Evolutionary conservation across 2,888 invertebrate species (phyloP), one percentile per base, ranked within the genome.

Genomic region (Dolomedes plantarius): DNA sequence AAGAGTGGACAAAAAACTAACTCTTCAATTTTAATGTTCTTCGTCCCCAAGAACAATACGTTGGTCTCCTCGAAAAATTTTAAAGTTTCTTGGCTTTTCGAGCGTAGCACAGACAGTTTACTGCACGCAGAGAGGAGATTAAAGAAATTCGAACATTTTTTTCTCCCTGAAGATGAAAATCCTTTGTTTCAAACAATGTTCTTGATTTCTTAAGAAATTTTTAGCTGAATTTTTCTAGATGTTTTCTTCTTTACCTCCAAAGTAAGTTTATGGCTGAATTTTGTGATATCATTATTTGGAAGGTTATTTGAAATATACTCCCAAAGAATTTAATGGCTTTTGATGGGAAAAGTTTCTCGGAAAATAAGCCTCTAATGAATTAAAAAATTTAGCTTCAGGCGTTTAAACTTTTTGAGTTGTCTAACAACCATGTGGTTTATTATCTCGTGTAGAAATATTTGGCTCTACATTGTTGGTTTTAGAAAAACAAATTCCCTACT

Each of bases 11-110:
- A 11, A 23, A 56, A 56, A 56, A 9, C 16, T 16, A 56, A 56
- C 56, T 56, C 56, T 56, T 56, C 56, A 56, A 56, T 56, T 56
- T 56, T 56, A 56, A 56, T 56, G 56, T 56, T 56, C 13, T 56
- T 9, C 36, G 36, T 36, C 9, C 9, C 36, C 23, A 16, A 23
- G 56, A 56, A 56, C 56, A 56, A 56, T 56, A 56, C 23, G 23
- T 5, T 19, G 5, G 5, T 36, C 9, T 56, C 16, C 56, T 56
- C 2, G 56, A 56, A 56, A 56, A 56, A 23, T 6, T 23, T 56
- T 23, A 5, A 6, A 56, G 56, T 56, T 56, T 16, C 16, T 56
- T 56, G 56, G 6, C 5, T 56, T 23, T 11, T 56, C 56, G 11
- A 56, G 13, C 56, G 56, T 56, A 56, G 3, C n/a, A 23, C 6